phyloP scores from a whole-genome alignment of 2,113 vertebrate genomes.

The Corythaeola cristata region DNA sequence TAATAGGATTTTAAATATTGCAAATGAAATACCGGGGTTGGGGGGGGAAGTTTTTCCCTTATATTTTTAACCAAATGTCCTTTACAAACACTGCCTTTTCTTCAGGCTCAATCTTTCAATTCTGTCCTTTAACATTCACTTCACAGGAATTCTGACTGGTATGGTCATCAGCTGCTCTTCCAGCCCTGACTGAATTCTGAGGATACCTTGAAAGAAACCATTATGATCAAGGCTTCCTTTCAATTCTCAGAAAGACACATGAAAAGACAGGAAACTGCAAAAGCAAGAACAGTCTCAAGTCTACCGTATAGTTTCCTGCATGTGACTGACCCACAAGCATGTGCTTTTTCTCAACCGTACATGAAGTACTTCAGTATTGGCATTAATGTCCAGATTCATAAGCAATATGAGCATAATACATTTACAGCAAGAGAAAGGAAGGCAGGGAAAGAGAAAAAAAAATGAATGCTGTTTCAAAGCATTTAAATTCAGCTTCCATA shows the following conservation, averaged over 20 bases:
- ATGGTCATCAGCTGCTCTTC: background rate
- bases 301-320: background rate
- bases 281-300: background rate
- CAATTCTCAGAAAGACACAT: background rate
- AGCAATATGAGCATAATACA: background rate
- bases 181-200: background rate
- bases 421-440: background rate
- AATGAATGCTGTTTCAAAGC: background rate
- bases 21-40: background rate
- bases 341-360: background rate
- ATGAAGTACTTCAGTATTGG: background rate
- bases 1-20: background rate
- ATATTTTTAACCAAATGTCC: background rate
- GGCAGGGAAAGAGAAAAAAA: background rate
- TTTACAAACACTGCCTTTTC: background rate
- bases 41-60: fast-evolving
- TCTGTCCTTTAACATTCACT: background rate
- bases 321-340: background rate
- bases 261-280: background rate
- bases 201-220: background rate
- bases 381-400: background rate
- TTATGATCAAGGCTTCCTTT: background rate
- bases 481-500: conserved; percentile 67
- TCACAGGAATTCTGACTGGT: background rate
- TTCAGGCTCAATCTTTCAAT: background rate